Evolutionary conservation across 2,888 invertebrate genomes (phyloP).

Genomic region (Cenopis cana): DNA sequence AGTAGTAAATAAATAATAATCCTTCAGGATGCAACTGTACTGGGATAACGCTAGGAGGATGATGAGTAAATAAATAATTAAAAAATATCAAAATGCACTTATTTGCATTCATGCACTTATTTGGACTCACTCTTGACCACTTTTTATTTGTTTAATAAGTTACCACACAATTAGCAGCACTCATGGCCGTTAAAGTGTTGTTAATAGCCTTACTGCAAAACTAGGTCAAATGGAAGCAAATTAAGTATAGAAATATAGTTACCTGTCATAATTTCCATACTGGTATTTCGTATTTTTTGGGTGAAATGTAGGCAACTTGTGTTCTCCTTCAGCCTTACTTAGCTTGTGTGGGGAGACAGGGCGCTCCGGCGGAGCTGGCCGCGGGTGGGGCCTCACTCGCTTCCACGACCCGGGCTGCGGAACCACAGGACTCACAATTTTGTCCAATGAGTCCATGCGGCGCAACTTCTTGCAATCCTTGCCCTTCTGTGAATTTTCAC

Average conservation of each 20-base stretch:
- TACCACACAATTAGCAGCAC: constrained; percentile 6
- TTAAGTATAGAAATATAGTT: constrained; percentile 38
- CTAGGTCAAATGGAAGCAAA: constrained; percentile 19
- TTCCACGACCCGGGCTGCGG: constrained; percentile 96
- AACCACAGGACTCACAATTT: constrained; percentile 96
- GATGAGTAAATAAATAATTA: too few species aligned
- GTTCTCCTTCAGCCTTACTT: constrained; percentile 69
- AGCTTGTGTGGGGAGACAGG: constrained; percentile 79
- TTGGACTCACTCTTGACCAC: not conserved
- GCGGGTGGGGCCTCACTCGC: constrained; percentile 76
- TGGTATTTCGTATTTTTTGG: constrained; percentile 92
- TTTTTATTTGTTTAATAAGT: not conserved
- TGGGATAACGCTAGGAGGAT: too few species aligned
- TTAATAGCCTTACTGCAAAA: constrained; percentile 24
- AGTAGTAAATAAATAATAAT: too few species aligned
- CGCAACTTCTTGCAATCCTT: constrained; percentile 85
- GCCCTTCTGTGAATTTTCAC: constrained; percentile 83
- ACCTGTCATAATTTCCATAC: constrained; percentile 98
- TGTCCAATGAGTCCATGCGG: constrained; percentile 91
- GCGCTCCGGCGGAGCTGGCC: constrained; percentile 70
- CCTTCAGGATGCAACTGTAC: too few species aligned
- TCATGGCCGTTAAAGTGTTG: constrained; percentile 19
- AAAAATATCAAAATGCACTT: too few species aligned
- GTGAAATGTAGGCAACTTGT: constrained; percentile 88
- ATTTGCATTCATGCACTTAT: too few species aligned